Evolutionary conservation across 2,113 vertebrate species (phyloP), one percentile per base, ranked within the genome.

Genomic region (Progne subis): DNA sequence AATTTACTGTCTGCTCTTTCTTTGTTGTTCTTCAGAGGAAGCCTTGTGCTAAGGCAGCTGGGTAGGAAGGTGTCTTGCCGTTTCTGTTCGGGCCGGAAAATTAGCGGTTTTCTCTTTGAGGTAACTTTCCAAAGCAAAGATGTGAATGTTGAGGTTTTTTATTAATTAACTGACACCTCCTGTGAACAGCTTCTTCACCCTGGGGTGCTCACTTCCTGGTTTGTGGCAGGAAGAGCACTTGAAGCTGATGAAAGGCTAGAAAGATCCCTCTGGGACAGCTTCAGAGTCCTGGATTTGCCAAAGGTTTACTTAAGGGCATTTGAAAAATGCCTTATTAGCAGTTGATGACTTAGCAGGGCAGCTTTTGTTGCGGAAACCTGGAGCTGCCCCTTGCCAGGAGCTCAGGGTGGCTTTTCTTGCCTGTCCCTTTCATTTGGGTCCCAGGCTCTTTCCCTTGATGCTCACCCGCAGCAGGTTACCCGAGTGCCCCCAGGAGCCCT

Each of bases 301-400:
- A 76, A 85, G 86, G 57, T 85, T 82, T 79, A 49, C 86, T 92
- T 92, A 6, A 46, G 89, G 74, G 72, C 81, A 32, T 79, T 89
- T 92, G 89, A 91, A 94, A 94, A 92, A 78, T 53, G 67, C 70
- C 81, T 96, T 84, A 72, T 95, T 95, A 94, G 91, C 67, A 80
- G 65, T 2, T 82, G 84, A 82, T 85, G 86, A 56, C 81, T 94
- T 78, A 85, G 78, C 67, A 72, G 75, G 79, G 41, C 49, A 56
- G 70, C 55, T 87, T 68, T 76, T 41, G 24, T 55, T 90, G 14
- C 0, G 0, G n/a, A 88, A 88, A 71, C 61, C 70, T 64, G 11
- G 41, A 89, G 82, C 86, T 91, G 78, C 82, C 86, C 78, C 75
- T 74, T 89, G 63, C 89, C 26, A 24, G 81, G 69, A 94, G 53